Conservation (phyloP, 1,140 invertebrate genomes). For the Cherax destructor region DNA sequence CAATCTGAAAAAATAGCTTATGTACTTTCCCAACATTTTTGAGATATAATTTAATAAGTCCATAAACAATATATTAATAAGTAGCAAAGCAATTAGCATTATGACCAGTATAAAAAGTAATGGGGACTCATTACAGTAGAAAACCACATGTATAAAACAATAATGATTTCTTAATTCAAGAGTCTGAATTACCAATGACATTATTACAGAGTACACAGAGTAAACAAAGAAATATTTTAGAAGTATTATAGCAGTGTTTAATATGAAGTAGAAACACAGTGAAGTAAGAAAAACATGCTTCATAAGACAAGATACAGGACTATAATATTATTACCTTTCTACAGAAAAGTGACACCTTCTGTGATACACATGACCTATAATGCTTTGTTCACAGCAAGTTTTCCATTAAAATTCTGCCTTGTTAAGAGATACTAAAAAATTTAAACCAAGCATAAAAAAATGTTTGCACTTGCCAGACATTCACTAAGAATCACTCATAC, state of each 20-base stretch:
- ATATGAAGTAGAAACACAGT: background rate
- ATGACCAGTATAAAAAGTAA: background rate
- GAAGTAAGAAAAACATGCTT: background rate
- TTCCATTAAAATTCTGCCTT: background rate
- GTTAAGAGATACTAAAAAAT: background rate
- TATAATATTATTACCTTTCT: background rate
- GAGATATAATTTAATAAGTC: background rate
- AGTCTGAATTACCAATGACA: background rate
- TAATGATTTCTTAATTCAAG: background rate
- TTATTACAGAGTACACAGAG: background rate
- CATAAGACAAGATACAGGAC: background rate
- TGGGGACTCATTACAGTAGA: background rate
- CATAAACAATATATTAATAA: background rate
- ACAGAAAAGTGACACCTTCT: background rate
- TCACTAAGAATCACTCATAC: background rate
- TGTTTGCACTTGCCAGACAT: background rate
- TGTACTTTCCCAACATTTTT: background rate
- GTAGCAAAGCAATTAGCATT: background rate
- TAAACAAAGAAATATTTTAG: background rate
- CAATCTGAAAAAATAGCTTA: slow-evolving; percentile 50
- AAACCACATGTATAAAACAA: background rate
- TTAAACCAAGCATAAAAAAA: background rate
- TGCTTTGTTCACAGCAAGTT: slow-evolving; percentile 24
- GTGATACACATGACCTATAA: slow-evolving; percentile 10
- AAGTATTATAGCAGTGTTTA: background rate